Percentiles rank a stretch among this genome's conserved stretches.
phyloP scores from a whole-genome alignment of 1,140 invertebrate species.

The Ostrea denselamellosa region DNA sequence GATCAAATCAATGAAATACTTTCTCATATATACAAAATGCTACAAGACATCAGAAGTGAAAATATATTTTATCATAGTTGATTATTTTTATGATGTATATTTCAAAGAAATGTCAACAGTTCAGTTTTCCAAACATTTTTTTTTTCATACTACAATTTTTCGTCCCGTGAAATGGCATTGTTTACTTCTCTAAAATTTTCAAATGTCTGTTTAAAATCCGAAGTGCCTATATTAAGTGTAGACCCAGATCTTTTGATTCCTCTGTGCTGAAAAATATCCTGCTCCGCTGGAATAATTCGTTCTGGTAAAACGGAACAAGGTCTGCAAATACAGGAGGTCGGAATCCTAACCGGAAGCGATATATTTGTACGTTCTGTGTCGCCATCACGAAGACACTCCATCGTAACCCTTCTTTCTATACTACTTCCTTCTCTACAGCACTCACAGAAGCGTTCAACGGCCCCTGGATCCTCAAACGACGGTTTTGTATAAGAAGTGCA shows the following conservation, averaged over 20 bases:
- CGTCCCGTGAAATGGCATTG: too few species aligned
- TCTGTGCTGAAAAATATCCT: neutral
- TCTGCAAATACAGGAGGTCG: constrained; percentile 5
- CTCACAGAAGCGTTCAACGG: neutral
- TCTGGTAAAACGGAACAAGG: constrained; percentile 17
- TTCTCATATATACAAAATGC: too few species aligned
- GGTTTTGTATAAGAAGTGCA: constrained; percentile 19
- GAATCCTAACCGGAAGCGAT: constrained; percentile 11
- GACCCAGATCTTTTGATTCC: neutral
- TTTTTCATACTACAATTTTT: too few species aligned
- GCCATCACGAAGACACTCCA: neutral
- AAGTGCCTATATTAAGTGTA: neutral
- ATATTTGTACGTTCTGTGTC: neutral
- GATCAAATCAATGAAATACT: too few species aligned
- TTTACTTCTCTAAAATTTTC: too few species aligned
- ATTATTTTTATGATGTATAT: too few species aligned
- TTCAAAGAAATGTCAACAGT: too few species aligned
- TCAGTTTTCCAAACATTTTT: too few species aligned
- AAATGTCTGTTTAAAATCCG: too few species aligned
- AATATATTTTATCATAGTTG: too few species aligned
- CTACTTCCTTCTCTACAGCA: constrained; percentile 8
- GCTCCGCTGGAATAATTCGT: neutral
- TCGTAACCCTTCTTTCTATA: neutral
- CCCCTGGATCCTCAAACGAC: neutral
- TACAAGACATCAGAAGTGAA: too few species aligned